Evolutionary conservation across 23 tunicate species (phyloP).

Genomic region (Phallusia fumigata): DNA sequence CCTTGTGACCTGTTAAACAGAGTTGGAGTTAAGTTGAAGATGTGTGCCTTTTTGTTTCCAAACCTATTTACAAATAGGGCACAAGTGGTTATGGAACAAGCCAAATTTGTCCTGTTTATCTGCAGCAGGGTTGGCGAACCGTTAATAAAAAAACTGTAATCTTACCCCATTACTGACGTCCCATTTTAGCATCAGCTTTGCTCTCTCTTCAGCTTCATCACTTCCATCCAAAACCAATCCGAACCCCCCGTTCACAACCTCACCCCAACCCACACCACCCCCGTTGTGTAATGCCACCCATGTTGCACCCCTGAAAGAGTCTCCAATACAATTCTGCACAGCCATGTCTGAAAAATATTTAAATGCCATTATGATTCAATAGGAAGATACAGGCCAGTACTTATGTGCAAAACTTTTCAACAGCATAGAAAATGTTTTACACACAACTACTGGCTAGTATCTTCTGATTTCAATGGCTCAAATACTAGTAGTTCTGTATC

Average conservation of each 20-base stretch:
- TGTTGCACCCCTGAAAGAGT: constrained; percentile 96
- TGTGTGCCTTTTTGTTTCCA: no score
- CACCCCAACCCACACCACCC: constrained; percentile 99
- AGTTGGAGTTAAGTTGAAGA: no score
- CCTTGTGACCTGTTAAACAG: constrained; percentile 86
- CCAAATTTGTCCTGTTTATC: no score
- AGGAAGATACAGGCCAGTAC: no score
- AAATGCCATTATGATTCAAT: no score
- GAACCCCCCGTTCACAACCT: constrained; percentile 94
- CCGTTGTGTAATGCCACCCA: constrained; percentile 99
- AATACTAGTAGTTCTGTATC: no score
- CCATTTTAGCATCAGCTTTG: constrained; percentile 67
- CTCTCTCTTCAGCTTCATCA: constrained; percentile 49
- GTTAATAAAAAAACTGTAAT: background rate
- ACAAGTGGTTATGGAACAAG: no score
- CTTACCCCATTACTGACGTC: constrained; percentile 96
- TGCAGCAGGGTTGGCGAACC: background rate
- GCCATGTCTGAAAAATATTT: constrained; percentile 96
- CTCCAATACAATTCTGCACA: constrained; percentile 97
- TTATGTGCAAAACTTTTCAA: no score
- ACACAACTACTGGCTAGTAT: no score
- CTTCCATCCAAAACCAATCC: constrained; percentile 88
- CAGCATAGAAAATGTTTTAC: no score
- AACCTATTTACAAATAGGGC: no score
- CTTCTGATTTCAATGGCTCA: no score